Base-by-base conservation (phyloP, 2,797 vertebrate species). In the Leucoraja ocellata region DNA sequence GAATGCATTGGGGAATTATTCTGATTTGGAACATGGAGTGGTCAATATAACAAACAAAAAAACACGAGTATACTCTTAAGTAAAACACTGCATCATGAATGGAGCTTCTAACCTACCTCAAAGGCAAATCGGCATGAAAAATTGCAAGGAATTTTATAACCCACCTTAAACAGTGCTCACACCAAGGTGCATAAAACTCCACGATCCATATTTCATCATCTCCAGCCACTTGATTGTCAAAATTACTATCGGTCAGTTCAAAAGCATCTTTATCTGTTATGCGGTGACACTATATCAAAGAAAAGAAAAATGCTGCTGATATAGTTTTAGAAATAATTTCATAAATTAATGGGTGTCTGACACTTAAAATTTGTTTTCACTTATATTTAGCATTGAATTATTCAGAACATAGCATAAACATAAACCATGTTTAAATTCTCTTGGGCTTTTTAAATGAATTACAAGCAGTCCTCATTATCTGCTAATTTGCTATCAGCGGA, bases 131-230 rank as follows among this genome's bases (percentile, higher is more conserved):
- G n/a, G n/a, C 14, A 63, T 88, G 54, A 36, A 68, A 88, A 68
- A 25, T 21, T 91, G 68, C 32, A 74, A 80, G 14, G n/a, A 28
- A 8, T 65, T 78, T 81, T 80, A 68, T 81, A 13, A 96, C 97
- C 97, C 96, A 99, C 99, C 97, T 99, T 95, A 99, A 99, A 96
- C 99, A 99, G 96, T 99, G 99, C 95, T 98, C 99, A 96, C 99
- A 99, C 98, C 99, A 99, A 0, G 99, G 99, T 79, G 99, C 99
- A 46, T 98, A 99, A 93, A 99, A 99, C 95, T 99, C 99, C 94
- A 99, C 98, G 97, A 99, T n/a, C 99, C 99, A 99, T 76, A 98
- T 96, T 0, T 97, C 97, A 0, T 97, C 96, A 1, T 98, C 94
- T 2, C 97, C 95, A 91, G 99, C 94, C 93, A 99, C 97, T 13